Conservation (phyloP, 2,113 vertebrate genomes). For the Azemiops feae region DNA sequence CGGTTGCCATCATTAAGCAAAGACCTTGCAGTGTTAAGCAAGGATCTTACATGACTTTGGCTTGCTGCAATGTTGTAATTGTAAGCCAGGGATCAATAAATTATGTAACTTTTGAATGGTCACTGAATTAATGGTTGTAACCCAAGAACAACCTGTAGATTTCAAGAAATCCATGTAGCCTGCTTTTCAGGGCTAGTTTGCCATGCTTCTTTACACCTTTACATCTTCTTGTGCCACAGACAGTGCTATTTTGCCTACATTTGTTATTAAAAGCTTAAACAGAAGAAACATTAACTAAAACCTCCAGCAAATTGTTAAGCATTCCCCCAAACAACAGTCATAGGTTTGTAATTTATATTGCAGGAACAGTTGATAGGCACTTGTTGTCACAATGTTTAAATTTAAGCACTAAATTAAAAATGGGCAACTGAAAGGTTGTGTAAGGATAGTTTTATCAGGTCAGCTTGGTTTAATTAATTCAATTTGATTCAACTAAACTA, state of each 20-base stretch:
- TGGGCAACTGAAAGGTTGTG: not conserved
- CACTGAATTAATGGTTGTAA: not conserved
- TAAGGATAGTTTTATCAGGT: not conserved
- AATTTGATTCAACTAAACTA: slow-evolving; percentile 8
- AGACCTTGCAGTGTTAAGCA: not conserved
- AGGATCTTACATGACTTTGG: not conserved
- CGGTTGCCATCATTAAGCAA: not conserved
- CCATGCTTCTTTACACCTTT: not conserved
- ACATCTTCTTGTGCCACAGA: not conserved
- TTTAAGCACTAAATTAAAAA: slow-evolving; percentile 13
- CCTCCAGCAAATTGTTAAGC: not conserved
- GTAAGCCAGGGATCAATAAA: not conserved
- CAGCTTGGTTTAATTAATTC: slow-evolving; percentile 17
- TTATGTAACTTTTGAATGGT: not conserved
- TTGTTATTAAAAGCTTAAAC: not conserved
- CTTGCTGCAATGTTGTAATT: not conserved
- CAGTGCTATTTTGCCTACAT: not conserved
- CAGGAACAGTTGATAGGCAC: not conserved
- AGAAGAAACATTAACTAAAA: not conserved
- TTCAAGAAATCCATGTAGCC: not conserved
- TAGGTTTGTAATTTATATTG: not conserved
- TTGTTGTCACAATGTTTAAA: not conserved
- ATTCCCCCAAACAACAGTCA: not conserved
- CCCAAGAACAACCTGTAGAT: not conserved
- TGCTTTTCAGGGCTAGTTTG: not conserved